Base-by-base conservation (phyloP, 1,140 invertebrate genomes). In the Drosophila teissieri region DNA sequence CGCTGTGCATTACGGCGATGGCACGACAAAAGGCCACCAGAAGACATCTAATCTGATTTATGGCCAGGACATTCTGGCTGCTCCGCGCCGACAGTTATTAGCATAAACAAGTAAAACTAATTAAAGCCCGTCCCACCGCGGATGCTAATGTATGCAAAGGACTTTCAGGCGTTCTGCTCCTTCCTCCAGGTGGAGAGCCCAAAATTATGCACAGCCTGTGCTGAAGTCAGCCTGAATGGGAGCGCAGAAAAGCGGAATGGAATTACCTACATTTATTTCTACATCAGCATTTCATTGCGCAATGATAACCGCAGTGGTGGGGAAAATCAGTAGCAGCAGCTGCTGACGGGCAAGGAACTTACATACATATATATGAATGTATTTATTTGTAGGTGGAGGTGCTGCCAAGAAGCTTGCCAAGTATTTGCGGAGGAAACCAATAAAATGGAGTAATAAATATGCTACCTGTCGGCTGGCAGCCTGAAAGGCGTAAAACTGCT, bases 81-180 rank as follows among this genome's bases (percentile, higher is more conserved):
- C 46, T 42, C 31, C 34, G 51, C 62, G n/a, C 61, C 42, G 72
- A 48, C 73, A 53, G 58, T 76, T 76, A 76, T 76, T 76, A 80
- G 72, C 79, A 76, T 75, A 78, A 83, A 78, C 68, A 85, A 90
- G 80, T 64, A 77, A 88, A 91, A 91, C 88, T 88, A 91, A 91
- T 91, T 91, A 91, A 81, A 80, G 74, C 58, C 44, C 7, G 14
- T 8, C 14, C 80, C 63, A 78, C 80, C 80, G 73, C 81, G 63
- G 78, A 77, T 79, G 88, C 73, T 89, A 91, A 88, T 91, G 69
- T 77, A 91, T 91, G 82, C 89, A 88, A 91, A 90, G 8, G 31
- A 2, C 2, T 10, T 2, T 31, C 31, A 10, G 31, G 31, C 31
- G 2, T 31, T 3, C 7, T 2, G 73, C 67, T 53, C 79, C 76